Evolutionary conservation across 2,888 invertebrate genomes (phyloP), one percentile per base, ranked within the genome.

Genomic region (Tinea semifulvella): DNA sequence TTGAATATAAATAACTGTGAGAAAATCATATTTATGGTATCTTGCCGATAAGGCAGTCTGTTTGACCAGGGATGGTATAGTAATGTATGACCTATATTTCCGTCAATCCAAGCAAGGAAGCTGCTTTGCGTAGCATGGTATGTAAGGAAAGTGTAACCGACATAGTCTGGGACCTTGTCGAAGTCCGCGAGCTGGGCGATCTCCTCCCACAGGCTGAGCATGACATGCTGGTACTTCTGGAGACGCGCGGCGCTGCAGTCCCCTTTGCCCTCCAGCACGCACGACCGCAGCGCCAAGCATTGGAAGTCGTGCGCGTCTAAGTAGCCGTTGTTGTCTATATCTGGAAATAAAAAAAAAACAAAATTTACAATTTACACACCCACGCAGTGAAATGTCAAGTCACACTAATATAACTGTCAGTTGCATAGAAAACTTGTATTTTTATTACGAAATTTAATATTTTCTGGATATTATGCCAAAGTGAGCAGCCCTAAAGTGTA

Each of bases 181-280:
- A 92, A 92, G 79, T 93, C 92, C 25, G 92, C 92, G 52, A 93
- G 77, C 58, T 91, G 90, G 0, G 92, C 88, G 53, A 93, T 90
- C 80, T 93, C 92, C 58, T 91, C 90, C 92, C 92, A 93, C 16
- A 92, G 82, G 55, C 90, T 90, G 45, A 86, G 74, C 92, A 92
- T 92, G 52, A 92, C 85, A 65, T 91, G 90, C 65, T 90, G 88
- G 73, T 92, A 91, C 66, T 91, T 91, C 59, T 89, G 88, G 47
- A 91, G 83, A 16, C 88, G 84, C 2, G 83, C 82, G 45, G 85
- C 68, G 61, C 87, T 89, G 71, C 91, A 92, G 60, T 90, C 90
- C 17, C 92, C 92, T 58, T 91, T 91, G 53, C 92, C 91, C 60
- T 92, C 92, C 46, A 92, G 85, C 40, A 92, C 85, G 50, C 92